Evolutionary conservation across 2,888 invertebrate species (phyloP).

Genomic region (Zootermopsis nevadensis): DNA sequence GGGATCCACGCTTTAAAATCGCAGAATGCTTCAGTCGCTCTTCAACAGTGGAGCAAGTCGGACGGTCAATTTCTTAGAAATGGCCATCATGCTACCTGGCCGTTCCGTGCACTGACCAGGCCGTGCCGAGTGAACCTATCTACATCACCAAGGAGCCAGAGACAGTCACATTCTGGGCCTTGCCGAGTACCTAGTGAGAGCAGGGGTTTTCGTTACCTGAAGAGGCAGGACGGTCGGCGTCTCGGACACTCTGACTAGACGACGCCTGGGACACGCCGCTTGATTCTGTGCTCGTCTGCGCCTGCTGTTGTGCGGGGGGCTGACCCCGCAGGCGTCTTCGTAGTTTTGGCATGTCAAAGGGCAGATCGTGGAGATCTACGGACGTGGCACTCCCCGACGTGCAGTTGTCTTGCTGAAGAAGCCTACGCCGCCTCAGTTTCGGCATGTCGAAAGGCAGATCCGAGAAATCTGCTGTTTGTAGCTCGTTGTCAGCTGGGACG

Average conservation of each 20-base stretch:
- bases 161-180: too few species aligned
- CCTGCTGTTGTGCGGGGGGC: neutral
- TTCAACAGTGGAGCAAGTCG: too few species aligned
- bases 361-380: conserved; percentile 83
- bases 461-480: conserved; percentile 55
- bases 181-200: too few species aligned
- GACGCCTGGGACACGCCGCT: conserved; percentile 82
- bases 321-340: conserved; percentile 74
- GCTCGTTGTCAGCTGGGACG: conserved; percentile 59
- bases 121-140: too few species aligned
- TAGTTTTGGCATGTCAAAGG: conserved; percentile 93
- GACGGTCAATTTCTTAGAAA: too few species aligned
- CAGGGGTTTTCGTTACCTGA: conserved; percentile 62
- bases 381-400: conserved; percentile 79
- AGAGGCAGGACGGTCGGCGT: conserved; percentile 70
- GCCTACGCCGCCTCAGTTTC: conserved; percentile 75
- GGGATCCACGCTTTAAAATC: too few species aligned
- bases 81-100: too few species aligned
- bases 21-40: too few species aligned
- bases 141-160: too few species aligned
- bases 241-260: conserved; percentile 83
- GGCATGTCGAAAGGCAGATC: conserved; percentile 93
- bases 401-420: conserved; percentile 67
- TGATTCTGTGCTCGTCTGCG: conserved; percentile 69
- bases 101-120: too few species aligned